A percentile compares a stretch with the other conserved stretches of the same genome.
These are phyloP conservation scores for Propithecus deckenii DNA, from an alignment of 2,797 vertebrate genomes.

Conservation along the genomic window DNA sequence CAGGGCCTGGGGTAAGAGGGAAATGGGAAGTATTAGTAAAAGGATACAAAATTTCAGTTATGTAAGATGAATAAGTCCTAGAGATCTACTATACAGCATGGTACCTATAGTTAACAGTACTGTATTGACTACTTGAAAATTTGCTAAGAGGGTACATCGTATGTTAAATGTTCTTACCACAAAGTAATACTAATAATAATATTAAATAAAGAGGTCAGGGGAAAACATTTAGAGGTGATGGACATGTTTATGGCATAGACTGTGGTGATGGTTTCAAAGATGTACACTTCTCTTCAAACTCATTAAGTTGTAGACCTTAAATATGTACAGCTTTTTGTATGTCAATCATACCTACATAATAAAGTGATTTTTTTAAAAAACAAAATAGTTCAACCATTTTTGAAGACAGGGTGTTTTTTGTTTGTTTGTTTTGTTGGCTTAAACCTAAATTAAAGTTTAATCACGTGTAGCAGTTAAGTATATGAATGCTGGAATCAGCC, in stretches of 20 bases:
- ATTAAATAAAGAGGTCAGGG: not conserved
- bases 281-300: not conserved
- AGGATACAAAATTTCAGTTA: not conserved
- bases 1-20: no score
- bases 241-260: not conserved
- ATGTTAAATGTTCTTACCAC: not conserved
- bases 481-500: not conserved
- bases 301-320: not conserved
- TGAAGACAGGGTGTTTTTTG: not conserved
- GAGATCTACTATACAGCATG: not conserved
- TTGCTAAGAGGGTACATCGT: not conserved
- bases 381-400: not conserved
- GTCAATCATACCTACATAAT: not conserved
- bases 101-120: not conserved
- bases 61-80: not conserved
- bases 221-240: not conserved
- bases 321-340: not conserved
- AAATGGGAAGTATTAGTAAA: not conserved
- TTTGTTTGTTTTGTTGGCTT: not conserved
- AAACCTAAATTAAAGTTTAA: slow-evolving; percentile 28
- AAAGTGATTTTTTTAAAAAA: not conserved
- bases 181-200: not conserved
- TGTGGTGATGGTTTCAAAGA: not conserved
- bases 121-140: not conserved
- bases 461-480: not conserved